These are phyloP conservation scores for Pararge aegeria DNA, from an alignment of 1,140 invertebrate genomes.

Conservation along the genomic window DNA sequence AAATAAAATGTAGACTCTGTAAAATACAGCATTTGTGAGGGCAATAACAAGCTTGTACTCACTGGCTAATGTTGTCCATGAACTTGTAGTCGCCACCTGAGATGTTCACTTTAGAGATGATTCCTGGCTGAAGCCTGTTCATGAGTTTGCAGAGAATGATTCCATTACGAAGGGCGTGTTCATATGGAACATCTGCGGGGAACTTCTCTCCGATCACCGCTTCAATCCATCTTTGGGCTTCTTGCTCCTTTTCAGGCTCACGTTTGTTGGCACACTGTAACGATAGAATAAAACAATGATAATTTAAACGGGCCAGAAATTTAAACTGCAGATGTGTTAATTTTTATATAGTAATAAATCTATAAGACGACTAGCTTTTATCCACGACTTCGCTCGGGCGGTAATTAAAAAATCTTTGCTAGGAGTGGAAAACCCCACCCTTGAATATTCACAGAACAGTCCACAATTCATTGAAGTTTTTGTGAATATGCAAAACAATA, in stretches of 20 bases:
- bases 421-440: too few species aligned
- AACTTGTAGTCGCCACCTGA: slow-evolving; percentile 95
- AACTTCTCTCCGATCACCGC: slow-evolving; percentile 90
- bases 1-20: too few species aligned
- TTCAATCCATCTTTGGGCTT: slow-evolving; percentile 95
- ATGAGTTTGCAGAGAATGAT: slow-evolving; percentile 91
- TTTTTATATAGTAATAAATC: too few species aligned
- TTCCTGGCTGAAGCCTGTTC: slow-evolving; percentile 91
- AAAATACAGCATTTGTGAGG: neutral
- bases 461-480: too few species aligned
- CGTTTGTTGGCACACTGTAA: slow-evolving; percentile 90
- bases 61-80: slow-evolving; percentile 96
- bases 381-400: too few species aligned
- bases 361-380: too few species aligned
- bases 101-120: slow-evolving; percentile 92
- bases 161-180: slow-evolving; percentile 91
- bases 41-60: slow-evolving; percentile 58
- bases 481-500: too few species aligned
- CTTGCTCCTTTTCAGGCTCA: slow-evolving; percentile 89
- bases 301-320: too few species aligned
- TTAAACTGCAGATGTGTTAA: too few species aligned
- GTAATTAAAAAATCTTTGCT: too few species aligned
- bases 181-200: slow-evolving; percentile 83
- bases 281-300: slow-evolving; percentile 6
- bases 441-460: too few species aligned